Evolutionary conservation across 2,113 vertebrate species (phyloP), one percentile per base, ranked within the genome.

Genomic region (Lamprologus speciosus): DNA sequence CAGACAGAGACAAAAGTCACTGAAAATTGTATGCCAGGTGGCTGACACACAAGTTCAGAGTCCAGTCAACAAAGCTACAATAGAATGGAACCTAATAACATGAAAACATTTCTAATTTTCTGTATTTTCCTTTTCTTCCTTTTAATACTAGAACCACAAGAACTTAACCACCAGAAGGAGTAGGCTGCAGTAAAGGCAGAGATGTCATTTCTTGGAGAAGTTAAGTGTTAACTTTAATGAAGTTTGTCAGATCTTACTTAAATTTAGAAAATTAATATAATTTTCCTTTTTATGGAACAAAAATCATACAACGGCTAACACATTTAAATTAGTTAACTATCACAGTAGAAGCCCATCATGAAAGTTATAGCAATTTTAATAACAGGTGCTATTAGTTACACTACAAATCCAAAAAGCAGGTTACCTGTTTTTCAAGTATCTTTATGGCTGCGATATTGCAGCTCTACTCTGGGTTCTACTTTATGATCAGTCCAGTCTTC

Each of bases 351-450:
- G 9, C 0, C 58, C 31, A 35, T 63, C 58, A 35, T 63, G 17
- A 63, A 63, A n/a, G 58, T 63, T 63, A 3, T 57, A 28, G 55
- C 55, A 58, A 63, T 63, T 63, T 60, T 60, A 33, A 33, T 63
- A 12, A 8, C 60, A 65, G 9, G 0, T 63, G 58, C 16, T 4
- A 33, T 60, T 60, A 11, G 58, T 33, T 60, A 33, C 28, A 33
- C 16, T 60, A 60, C 28, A 60, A 60, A 60, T 19, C 28, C 0
- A 60, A 60, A 60, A 19, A 11, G 58, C 16, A 63, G 16, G 58
- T 33, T 63, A 63, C 58, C 9, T 33, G 16, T 63, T 63, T 33
- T 63, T 63, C 16, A 33, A 63, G 2, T 63, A 63, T 33, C 28
- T 63, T 63, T 33, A 63, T 63, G 58, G 16, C 28, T 33, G 58